These are phyloP conservation scores for Enchytraeus crypticus DNA, from an alignment of 2,888 invertebrate species.

Conservation along the genomic window DNA sequence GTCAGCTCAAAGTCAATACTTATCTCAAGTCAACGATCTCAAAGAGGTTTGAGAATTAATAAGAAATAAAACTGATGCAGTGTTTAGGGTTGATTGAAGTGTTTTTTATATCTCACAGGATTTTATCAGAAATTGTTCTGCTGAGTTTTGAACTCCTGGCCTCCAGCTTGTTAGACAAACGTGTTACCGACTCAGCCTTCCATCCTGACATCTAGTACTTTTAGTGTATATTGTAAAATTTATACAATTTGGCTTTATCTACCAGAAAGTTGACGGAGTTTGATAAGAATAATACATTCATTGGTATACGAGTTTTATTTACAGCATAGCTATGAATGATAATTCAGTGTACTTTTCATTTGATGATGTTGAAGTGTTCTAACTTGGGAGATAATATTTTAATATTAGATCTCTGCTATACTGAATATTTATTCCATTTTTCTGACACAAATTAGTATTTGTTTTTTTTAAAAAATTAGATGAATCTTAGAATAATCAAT, in stretches of 20 bases:
- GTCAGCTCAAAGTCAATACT: slow-evolving; percentile 68
- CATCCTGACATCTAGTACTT: not conserved
- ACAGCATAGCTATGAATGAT: not conserved
- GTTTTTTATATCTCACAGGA: not conserved
- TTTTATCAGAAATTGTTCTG: not conserved
- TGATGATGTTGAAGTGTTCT: not conserved
- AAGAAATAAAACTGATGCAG: no score
- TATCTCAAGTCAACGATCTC: slow-evolving; percentile 71
- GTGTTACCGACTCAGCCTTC: no score
- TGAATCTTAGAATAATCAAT: no score
- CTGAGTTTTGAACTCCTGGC: no score
- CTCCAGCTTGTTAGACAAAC: no score
- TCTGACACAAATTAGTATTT: no score
- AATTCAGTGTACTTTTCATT: not conserved
- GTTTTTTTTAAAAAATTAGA: no score
- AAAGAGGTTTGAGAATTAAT: slow-evolving; percentile 55
- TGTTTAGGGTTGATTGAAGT: not conserved
- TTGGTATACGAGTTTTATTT: not conserved
- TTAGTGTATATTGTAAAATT: no score
- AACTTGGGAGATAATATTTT: not conserved
- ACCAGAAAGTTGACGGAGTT: not conserved
- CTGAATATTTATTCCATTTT: not conserved
- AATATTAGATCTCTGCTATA: not conserved
- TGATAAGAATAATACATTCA: not conserved
- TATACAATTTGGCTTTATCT: no score